phyloP scores from a whole-genome alignment of 92 coral and sea anemone genomes.

The Blastomussa wellsi region DNA sequence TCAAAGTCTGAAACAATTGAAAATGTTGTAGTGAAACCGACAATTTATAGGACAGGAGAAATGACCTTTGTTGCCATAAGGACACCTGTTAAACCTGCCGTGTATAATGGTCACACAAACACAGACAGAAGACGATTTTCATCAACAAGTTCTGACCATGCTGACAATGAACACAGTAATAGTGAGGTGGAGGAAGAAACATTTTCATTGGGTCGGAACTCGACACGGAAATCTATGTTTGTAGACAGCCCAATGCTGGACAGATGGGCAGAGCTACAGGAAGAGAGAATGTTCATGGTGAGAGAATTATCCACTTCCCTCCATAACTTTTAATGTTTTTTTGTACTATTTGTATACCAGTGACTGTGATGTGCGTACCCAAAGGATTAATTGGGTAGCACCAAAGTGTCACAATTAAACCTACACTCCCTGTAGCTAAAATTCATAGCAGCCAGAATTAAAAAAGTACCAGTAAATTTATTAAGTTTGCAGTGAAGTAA shows the following conservation, averaged over 20 bases:
- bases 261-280: slow-evolving; percentile 90
- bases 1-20: slow-evolving; percentile 66
- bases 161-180: slow-evolving; percentile 51
- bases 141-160: slow-evolving; percentile 53
- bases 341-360: not conserved
- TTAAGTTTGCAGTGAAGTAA: no score
- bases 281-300: slow-evolving; percentile 58
- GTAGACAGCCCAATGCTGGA: slow-evolving; percentile 80
- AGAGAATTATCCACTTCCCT: not conserved
- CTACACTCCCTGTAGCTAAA: no score
- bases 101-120: slow-evolving; percentile 22
- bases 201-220: slow-evolving; percentile 74
- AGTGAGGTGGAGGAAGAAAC: slow-evolving; percentile 64
- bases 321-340: not conserved
- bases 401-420: no score
- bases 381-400: no score
- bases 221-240: slow-evolving; percentile 81
- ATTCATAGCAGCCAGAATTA: no score
- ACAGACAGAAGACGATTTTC: slow-evolving; percentile 34
- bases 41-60: slow-evolving; percentile 53
- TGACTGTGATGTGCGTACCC: not conserved
- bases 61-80: slow-evolving; percentile 82
- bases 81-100: slow-evolving; percentile 55
- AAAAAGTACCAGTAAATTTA: no score
- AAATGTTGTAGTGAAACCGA: slow-evolving; percentile 48